Evolutionary conservation across 2,113 vertebrate species (phyloP).

Genomic region (Meleagris gallopavo): DNA sequence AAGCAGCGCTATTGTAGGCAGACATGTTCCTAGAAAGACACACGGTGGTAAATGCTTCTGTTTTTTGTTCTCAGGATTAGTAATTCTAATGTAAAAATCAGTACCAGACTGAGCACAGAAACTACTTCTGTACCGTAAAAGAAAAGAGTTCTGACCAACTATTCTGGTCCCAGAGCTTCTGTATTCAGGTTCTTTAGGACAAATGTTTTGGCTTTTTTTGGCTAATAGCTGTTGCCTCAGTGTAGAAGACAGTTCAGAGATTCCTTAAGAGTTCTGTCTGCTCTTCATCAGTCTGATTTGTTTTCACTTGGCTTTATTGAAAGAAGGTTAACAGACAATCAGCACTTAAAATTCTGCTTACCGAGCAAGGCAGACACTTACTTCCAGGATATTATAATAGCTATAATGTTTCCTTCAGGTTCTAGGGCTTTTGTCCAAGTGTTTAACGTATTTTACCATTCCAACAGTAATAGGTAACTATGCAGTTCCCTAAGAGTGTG

Average conservation of each 20-base stretch:
- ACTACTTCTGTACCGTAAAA: not conserved
- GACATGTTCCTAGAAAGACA: conserved; percentile 56
- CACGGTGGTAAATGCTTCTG: not conserved
- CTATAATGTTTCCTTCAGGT: not conserved
- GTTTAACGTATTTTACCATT: not conserved
- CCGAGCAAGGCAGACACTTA: not conserved
- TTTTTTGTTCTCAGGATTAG: conserved; percentile 47
- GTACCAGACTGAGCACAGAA: not conserved
- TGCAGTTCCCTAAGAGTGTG: not conserved
- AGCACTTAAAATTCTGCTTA: not conserved
- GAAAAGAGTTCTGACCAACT: not conserved
- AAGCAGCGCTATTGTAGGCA: conserved; percentile 37
- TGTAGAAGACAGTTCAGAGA: not conserved
- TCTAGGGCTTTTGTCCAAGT: not conserved
- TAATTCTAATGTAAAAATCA: not conserved
- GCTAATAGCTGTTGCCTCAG: not conserved
- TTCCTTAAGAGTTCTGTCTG: not conserved
- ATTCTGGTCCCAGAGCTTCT: not conserved
- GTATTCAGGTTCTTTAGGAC: not conserved
- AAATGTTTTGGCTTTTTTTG: not conserved
- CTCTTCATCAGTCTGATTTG: not conserved
- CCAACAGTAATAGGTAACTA: not conserved
- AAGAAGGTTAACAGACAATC: not conserved
- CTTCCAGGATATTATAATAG: not conserved
- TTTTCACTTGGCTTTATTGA: not conserved